These are phyloP conservation scores for Lasioglossum malachurum DNA, from an alignment of 2,888 invertebrate species.

Conservation along the genomic window DNA sequence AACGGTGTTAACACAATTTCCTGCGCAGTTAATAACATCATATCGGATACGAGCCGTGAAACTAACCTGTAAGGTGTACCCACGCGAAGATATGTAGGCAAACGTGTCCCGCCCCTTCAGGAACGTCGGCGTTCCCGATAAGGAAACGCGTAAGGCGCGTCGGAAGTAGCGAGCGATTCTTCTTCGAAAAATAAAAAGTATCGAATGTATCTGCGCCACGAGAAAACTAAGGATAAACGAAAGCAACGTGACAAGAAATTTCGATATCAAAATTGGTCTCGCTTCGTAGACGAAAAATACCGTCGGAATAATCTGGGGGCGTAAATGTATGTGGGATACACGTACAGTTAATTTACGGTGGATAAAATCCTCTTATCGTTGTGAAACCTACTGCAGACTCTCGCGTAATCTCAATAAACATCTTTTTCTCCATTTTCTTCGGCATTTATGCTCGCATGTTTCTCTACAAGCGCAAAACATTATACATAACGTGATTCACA, in stretches of 20 bases:
- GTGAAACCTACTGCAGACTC: slow-evolving; percentile 3
- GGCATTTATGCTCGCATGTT: neutral
- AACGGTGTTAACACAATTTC: slow-evolving; percentile 23
- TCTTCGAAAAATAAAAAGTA: neutral
- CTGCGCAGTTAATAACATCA: slow-evolving; percentile 32
- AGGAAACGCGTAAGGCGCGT: slow-evolving; percentile 60
- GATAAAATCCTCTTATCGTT: neutral
- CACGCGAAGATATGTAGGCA: slow-evolving; percentile 68
- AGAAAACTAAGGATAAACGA: slow-evolving; percentile 7
- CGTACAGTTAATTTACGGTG: slow-evolving; percentile 1
- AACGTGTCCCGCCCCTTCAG: slow-evolving; percentile 70
- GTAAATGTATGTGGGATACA: neutral
- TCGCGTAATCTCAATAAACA: slow-evolving; percentile 4
- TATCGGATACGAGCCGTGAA: slow-evolving; percentile 41
- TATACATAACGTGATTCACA: neutral
- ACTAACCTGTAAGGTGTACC: slow-evolving; percentile 64
- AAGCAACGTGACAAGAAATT: neutral
- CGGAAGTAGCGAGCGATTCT: slow-evolving; percentile 38
- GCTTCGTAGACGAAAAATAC: neutral
- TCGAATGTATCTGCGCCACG: neutral
- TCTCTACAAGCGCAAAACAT: neutral
- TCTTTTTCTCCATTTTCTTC: neutral
- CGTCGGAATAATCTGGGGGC: neutral
- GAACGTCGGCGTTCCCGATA: slow-evolving; percentile 65
- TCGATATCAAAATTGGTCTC: slow-evolving; percentile 2